Percentiles rank a stretch among this genome's conserved stretches.
phyloP scores from a whole-genome alignment of 2,888 invertebrate species.

The Noctua comes region DNA sequence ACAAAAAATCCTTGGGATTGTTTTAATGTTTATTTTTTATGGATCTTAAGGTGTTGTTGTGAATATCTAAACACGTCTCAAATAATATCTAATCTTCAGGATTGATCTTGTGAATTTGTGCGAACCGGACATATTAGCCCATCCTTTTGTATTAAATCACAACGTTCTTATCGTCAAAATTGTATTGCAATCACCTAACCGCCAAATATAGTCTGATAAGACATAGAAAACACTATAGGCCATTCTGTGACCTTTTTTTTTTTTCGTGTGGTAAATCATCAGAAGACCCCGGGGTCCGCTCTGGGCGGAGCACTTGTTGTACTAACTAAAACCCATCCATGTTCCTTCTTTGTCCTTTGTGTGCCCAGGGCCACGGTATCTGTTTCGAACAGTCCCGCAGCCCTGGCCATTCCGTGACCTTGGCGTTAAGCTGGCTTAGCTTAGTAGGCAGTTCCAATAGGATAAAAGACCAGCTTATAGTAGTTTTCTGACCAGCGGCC shows the following conservation, averaged over 20 bases:
- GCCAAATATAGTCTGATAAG: neutral
- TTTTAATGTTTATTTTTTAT: neutral
- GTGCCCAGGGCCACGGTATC: too few species aligned
- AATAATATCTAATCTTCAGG: slow-evolving; percentile 18
- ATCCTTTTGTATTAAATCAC: neutral
- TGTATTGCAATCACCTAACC: neutral
- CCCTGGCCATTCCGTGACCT: neutral
- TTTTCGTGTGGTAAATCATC: too few species aligned
- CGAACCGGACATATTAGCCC: neutral
- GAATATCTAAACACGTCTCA: neutral
- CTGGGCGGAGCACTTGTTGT: too few species aligned
- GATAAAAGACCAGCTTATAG: neutral
- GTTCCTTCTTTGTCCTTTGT: too few species aligned
- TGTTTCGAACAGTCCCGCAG: too few species aligned
- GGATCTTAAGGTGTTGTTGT: neutral
- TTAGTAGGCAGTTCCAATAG: neutral
- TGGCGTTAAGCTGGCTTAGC: neutral
- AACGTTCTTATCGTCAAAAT: neutral
- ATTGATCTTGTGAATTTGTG: slow-evolving; percentile 11
- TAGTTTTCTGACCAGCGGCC: neutral
- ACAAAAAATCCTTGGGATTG: slow-evolving; percentile 14
- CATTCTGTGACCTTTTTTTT: neutral
- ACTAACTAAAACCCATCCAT: too few species aligned
- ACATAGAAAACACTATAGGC: neutral
- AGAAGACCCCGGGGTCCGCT: too few species aligned